These are phyloP conservation scores for Arctopsyche grandis DNA, from an alignment of 1,140 invertebrate species.

Conservation along the genomic window DNA sequence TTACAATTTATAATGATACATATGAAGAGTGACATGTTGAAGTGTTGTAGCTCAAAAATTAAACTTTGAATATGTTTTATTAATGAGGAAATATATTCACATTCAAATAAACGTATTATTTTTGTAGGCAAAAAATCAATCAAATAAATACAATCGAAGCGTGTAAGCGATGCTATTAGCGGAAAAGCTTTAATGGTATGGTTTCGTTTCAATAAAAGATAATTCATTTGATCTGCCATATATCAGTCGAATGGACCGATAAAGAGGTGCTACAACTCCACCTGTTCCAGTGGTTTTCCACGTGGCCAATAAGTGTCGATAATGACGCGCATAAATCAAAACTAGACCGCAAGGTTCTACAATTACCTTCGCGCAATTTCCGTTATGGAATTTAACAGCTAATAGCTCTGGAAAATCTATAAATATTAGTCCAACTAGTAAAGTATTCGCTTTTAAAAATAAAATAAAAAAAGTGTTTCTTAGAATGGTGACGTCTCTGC, in stretches of 20 bases:
- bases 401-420: background rate
- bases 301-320: background rate
- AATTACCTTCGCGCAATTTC: background rate
- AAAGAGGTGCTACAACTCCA: background rate
- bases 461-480: constrained; percentile 21
- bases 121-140: no score
- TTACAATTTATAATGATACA: no score
- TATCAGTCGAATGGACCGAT: background rate
- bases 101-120: no score
- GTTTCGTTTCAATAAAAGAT: no score
- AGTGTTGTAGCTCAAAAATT: no score
- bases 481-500: no score
- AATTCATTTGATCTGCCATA: background rate
- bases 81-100: no score
- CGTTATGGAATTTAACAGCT: background rate
- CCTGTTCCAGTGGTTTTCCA: background rate
- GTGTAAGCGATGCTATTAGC: no score
- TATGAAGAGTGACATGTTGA: no score
- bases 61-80: no score
- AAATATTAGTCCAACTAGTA: background rate
- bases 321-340: constrained; percentile 13
- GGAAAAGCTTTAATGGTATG: no score
- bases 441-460: background rate
- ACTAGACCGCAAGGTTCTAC: background rate
- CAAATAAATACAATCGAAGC: no score